Conservation (phyloP, 1,140 invertebrate genomes). For the Zaprionus vittiger region DNA sequence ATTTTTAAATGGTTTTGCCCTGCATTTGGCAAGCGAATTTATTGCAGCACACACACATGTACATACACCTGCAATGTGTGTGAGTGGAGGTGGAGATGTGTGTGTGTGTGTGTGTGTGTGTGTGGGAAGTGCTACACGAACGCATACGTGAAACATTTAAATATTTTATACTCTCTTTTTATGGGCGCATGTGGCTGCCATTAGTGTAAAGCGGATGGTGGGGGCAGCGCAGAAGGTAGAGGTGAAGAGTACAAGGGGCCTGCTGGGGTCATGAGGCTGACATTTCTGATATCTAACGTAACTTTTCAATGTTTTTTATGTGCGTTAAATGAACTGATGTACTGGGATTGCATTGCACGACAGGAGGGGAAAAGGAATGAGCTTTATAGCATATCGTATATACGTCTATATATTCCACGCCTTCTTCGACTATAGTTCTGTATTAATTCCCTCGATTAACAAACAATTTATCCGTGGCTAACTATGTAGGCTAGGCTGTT, state of each 20-base stretch:
- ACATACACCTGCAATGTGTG: conserved; percentile 26
- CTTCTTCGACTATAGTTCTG: not conserved
- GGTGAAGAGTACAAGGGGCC: no score
- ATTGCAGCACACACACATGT: conserved; percentile 43
- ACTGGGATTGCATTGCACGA: not conserved
- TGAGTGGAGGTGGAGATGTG: conserved; percentile 20
- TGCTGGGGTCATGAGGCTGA: conserved; percentile 4
- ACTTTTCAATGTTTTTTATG: conserved; percentile 18
- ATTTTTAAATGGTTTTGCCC: conserved; percentile 58
- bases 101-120: not conserved
- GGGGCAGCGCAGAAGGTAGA: not conserved
- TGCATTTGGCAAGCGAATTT: conserved; percentile 70
- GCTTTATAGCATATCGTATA: not conserved
- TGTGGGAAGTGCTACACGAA: conserved; percentile 10
- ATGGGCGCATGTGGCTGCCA: conserved; percentile 24
- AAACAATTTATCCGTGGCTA: not conserved
- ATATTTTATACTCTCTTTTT: conserved; percentile 39
- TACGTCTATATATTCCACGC: not conserved
- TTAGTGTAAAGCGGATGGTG: not conserved
- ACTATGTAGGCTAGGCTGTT: conserved; percentile 1
- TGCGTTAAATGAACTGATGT: not conserved
- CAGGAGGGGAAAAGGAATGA: not conserved
- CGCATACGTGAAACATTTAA: conserved; percentile 30
- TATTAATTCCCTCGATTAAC: not conserved
- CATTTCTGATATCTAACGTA: conserved; percentile 30